Evolutionary conservation across 2,113 vertebrate genomes (phyloP).

Genomic region (Aldabrachelys gigantea): DNA sequence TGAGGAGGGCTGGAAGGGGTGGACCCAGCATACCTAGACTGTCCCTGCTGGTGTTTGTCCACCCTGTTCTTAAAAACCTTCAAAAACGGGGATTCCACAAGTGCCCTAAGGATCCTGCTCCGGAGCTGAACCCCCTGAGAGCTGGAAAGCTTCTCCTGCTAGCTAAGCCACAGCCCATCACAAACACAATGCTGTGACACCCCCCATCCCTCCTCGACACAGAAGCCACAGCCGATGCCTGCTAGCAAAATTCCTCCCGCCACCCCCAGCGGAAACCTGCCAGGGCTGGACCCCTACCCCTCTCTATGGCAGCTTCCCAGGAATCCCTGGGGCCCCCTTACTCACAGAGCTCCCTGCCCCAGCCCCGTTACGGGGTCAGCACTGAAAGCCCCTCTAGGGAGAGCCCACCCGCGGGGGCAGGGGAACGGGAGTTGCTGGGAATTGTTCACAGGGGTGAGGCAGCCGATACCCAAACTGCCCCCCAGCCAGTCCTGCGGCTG

Average conservation of each 20-base stretch:
- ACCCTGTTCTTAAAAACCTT: neutral
- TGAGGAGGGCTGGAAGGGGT: neutral
- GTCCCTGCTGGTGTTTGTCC: neutral
- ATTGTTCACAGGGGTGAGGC: neutral
- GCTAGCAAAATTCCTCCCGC: neutral
- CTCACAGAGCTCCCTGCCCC: neutral
- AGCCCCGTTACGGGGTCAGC: neutral
- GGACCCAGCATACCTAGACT: neutral
- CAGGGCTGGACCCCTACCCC: neutral
- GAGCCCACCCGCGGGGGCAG: neutral
- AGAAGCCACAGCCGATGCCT: neutral
- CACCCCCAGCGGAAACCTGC: neutral
- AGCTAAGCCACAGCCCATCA: neutral
- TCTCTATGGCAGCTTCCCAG: neutral
- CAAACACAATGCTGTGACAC: rapidly evolving
- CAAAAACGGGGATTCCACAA: neutral
- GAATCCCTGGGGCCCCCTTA: neutral
- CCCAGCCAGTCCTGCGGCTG: neutral
- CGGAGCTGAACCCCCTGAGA: too few relatives aligned
- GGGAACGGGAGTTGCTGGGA: neutral
- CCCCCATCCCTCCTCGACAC: rapidly evolving
- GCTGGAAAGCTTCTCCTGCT: neutral
- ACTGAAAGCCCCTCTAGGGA: too few relatives aligned
- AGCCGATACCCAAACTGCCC: too few relatives aligned
- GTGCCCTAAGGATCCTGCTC: neutral